Percentiles rank a stretch among this genome's conserved stretches.
Evolutionary conservation across 2,888 invertebrate species (phyloP).

Genomic region (Notodonta ziczac): DNA sequence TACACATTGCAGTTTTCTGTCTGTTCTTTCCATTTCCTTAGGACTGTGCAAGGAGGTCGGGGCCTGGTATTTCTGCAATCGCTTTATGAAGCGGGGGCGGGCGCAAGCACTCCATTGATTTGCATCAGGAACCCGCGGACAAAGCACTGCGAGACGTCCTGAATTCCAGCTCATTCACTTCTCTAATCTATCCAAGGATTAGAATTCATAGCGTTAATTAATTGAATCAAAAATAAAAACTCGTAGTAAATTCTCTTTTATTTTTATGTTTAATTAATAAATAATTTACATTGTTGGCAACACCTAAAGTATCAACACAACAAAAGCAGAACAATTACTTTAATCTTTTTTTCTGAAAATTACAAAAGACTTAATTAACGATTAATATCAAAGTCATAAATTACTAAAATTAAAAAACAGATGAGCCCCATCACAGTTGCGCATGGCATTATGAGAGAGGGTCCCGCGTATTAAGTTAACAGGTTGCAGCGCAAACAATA

Average conservation of each 20-base stretch:
- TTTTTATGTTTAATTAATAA: too few species aligned
- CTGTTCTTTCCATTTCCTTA: conserved; percentile 47
- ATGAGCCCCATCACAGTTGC: conserved; percentile 10
- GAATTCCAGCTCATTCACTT: conserved; percentile 34
- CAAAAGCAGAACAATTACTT: too few species aligned
- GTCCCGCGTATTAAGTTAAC: conserved; percentile 38
- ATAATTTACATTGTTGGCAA: too few species aligned
- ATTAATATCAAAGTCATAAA: conserved; percentile 6
- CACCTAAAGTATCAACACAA: too few species aligned
- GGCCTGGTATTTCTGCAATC: conserved; percentile 55
- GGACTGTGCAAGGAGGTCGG: conserved; percentile 50
- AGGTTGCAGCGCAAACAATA: conserved; percentile 53
- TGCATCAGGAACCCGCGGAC: conserved; percentile 65
- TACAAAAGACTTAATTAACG: background rate
- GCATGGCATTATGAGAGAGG: conserved; percentile 25
- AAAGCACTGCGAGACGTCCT: conserved; percentile 54
- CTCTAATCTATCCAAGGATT: conserved; percentile 53
- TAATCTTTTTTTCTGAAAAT: too few species aligned
- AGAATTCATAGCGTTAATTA: conserved; percentile 41
- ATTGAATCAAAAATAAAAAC: too few species aligned
- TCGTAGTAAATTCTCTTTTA: too few species aligned
- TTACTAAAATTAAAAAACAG: conserved; percentile 15
- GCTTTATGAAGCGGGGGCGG: conserved; percentile 54
- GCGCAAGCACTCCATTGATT: conserved; percentile 66
- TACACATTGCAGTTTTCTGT: conserved; percentile 43